phyloP scores from a whole-genome alignment of 30 jellyfish, hydroid and myxozoan genomes.

The Rhopilema esculentum region DNA sequence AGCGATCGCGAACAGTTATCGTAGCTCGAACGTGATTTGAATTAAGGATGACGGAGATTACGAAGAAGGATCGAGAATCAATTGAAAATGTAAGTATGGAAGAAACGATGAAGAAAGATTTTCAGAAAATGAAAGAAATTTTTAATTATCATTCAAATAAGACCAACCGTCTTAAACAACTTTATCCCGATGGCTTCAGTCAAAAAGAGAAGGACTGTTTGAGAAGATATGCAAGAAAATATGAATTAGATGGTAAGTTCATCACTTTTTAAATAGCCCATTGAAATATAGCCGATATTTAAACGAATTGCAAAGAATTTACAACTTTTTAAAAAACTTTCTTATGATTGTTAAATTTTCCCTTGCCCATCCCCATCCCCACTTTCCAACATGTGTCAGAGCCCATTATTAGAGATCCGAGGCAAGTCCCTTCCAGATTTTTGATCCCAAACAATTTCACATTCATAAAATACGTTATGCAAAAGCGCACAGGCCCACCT shows the following conservation, averaged over 20 bases:
- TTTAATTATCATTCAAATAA: neutral
- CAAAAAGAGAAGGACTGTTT: slow-evolving; percentile 27
- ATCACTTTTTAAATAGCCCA: neutral
- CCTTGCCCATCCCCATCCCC: neutral
- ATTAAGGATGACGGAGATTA: neutral
- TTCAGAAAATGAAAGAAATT: slow-evolving; percentile 5
- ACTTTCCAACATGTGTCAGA: neutral
- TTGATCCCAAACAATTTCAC: neutral
- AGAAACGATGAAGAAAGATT: neutral
- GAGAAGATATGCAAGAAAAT: slow-evolving; percentile 16
- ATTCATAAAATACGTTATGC: neutral
- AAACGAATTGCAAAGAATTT: neutral
- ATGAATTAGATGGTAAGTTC: slow-evolving; percentile 12
- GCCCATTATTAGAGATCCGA: neutral
- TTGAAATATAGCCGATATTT: neutral
- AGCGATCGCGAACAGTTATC: neutral
- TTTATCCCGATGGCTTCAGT: neutral
- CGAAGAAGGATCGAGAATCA: neutral
- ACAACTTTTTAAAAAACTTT: neutral
- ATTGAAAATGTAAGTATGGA: neutral
- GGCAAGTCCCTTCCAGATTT: neutral
- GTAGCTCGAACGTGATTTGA: neutral
- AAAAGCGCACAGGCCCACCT: neutral
- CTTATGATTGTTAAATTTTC: neutral
- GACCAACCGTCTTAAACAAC: neutral